Evolutionary conservation across 1,140 invertebrate genomes (phyloP).

Genomic region (Andrena cerasifolii): DNA sequence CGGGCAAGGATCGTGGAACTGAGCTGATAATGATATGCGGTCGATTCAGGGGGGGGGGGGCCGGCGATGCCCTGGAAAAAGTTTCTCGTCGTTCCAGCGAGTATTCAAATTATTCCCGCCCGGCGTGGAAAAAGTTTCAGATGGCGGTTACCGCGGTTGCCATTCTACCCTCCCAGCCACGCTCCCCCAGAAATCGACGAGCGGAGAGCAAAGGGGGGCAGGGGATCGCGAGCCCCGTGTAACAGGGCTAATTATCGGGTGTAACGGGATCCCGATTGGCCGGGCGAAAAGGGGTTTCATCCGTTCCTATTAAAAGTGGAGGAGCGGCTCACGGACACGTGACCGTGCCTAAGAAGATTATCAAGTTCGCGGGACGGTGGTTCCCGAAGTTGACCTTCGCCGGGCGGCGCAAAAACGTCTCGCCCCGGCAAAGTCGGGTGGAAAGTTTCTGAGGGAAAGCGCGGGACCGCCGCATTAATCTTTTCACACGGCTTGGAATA

Average conservation of each 20-base stretch:
- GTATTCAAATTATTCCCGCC: conserved; percentile 65
- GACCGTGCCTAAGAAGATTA: conserved; percentile 35
- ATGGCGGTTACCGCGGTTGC: conserved; percentile 32
- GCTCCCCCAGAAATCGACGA: conserved; percentile 17
- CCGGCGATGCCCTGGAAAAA: conserved; percentile 52
- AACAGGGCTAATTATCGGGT: conserved; percentile 6
- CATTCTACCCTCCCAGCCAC: conserved; percentile 34
- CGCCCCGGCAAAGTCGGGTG: not conserved
- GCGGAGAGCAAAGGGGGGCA: not conserved
- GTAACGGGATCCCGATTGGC: not conserved
- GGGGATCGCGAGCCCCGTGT: not conserved
- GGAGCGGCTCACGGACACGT: not conserved
- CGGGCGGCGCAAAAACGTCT: not conserved
- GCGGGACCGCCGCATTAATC: conserved; percentile 36
- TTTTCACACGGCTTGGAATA: conserved; percentile 36
- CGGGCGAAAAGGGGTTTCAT: not conserved
- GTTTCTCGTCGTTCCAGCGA: conserved; percentile 63
- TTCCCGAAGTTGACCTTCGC: conserved; percentile 36
- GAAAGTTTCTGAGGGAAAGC: conserved; percentile 24
- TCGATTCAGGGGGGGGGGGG: conserved; percentile 43
- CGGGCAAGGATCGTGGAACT: conserved; percentile 38
- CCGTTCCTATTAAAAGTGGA: not conserved
- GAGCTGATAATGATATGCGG: conserved; percentile 65
- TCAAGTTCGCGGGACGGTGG: conserved; percentile 22
- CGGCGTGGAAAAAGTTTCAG: conserved; percentile 47